These are phyloP conservation scores for Sabatieria punctata DNA, from an alignment of 2,888 invertebrate species.

Conservation along the genomic window DNA sequence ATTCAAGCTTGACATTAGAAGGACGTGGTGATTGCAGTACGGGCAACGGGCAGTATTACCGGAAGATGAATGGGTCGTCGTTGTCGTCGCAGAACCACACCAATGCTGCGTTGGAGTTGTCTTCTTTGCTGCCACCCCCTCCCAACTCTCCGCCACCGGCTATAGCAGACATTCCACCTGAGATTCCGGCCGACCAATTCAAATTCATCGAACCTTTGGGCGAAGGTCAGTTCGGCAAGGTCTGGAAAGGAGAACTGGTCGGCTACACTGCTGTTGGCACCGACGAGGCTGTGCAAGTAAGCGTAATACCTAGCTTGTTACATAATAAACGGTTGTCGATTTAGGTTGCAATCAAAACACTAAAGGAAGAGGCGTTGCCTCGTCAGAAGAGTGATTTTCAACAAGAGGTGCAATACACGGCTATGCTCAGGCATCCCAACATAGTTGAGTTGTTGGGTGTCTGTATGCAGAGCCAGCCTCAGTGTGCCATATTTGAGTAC, in stretches of 20 bases:
- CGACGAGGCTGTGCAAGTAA: conserved; percentile 31
- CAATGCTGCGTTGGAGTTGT: conserved; percentile 14
- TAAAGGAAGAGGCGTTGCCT: conserved; percentile 75
- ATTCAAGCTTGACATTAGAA: too few species aligned
- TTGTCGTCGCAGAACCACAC: conserved; percentile 16
- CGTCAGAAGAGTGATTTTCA: conserved; percentile 81
- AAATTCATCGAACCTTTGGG: conserved; percentile 70
- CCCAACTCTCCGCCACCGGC: conserved; percentile 13
- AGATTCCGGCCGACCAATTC: conserved; percentile 13
- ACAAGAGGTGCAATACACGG: conserved; percentile 77
- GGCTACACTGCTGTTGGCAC: conserved; percentile 33
- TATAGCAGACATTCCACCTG: neutral
- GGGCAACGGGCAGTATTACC: conserved; percentile 35
- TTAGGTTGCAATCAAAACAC: conserved; percentile 76
- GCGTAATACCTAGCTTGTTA: conserved; percentile 56
- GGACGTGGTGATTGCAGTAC: conserved; percentile 11
- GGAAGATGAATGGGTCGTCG: conserved; percentile 61
- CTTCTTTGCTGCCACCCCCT: conserved; percentile 17
- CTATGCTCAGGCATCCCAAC: conserved; percentile 78
- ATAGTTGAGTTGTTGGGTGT: conserved; percentile 85
- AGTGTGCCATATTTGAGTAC: conserved; percentile 90
- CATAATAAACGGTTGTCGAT: conserved; percentile 32
- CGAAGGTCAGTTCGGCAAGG: conserved; percentile 92
- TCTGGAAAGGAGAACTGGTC: conserved; percentile 75
- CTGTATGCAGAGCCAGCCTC: conserved; percentile 62